Evolutionary conservation across 1,140 invertebrate genomes (phyloP), one percentile per base, ranked within the genome.

Genomic region (Dendrolimus kikuchii): DNA sequence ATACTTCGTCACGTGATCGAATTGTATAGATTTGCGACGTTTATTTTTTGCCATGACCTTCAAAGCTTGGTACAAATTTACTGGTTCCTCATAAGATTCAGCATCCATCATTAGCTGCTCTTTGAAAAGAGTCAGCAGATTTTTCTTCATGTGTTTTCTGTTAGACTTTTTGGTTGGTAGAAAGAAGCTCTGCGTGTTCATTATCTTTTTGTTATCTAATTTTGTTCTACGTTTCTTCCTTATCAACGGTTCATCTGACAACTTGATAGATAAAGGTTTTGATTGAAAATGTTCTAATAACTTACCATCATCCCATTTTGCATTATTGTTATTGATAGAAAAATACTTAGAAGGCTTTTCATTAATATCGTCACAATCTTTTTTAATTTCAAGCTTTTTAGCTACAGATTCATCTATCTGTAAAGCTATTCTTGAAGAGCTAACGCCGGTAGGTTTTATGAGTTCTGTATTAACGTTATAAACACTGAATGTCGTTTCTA

Each of bases 11-110:
- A n/a, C n/a, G n/a, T n/a, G n/a, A n/a, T n/a, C n/a, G n/a, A n/a
- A n/a, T n/a, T n/a, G n/a, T n/a, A n/a, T n/a, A n/a, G n/a, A n/a
- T n/a, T n/a, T n/a, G n/a, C 23, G 23, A 2, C 59, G 39, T 53
- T 75, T 82, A 43, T 77, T 77, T 43, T 58, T 61, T 0, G 72
- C 75, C 38, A 80, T 72, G 0, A 69, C 51, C 45, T 53, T 63
- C 23, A 82, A 55, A 0, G 79, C 66, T 58, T 78, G 59, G 36
- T 57, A 79, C 38, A 82, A 60, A 42, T 60, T 80, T 37, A 57
- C 38, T 0, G 74, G 75, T 37, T 80, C 70, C 5, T 71, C 55
- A 40, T 58, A 67, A 0, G 9, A 46, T 5, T 44, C 8, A 3
- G 54, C 47, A 5, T 68, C 56, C 5, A 65, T 54, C 57, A 58